Conservation (phyloP, 2,797 vertebrate genomes). For the Girardinus metallicus region DNA sequence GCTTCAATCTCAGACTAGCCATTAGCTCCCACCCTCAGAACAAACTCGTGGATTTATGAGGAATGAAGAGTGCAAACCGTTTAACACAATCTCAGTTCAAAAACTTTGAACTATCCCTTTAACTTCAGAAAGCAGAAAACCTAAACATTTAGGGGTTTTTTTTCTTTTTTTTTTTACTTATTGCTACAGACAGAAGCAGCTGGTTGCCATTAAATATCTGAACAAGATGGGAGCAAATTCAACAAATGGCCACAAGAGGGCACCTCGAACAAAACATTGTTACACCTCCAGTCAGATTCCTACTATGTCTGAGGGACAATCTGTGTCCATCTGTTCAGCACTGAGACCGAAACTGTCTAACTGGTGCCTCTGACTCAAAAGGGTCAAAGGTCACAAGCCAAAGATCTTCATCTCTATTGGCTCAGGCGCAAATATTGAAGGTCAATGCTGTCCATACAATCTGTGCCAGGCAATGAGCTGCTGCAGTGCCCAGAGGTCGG, state of each 20-base stretch:
- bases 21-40: too few species aligned
- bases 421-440: slow-evolving; percentile 2
- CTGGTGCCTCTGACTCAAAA: slow-evolving; percentile 24
- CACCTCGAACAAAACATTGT: slow-evolving; percentile 4
- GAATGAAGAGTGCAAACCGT: too few species aligned
- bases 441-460: background rate
- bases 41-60: too few species aligned
- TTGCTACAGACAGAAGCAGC: background rate
- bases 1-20: too few species aligned
- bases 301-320: background rate
- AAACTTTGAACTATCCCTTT: background rate
- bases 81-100: too few species aligned
- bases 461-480: background rate
- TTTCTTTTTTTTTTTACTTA: background rate
- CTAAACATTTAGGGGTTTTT: too few species aligned
- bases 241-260: slow-evolving; percentile 45
- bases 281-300: background rate
- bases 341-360: slow-evolving; percentile 24
- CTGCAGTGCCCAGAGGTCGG: background rate
- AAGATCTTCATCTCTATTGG: slow-evolving; percentile 22
- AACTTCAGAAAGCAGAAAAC: background rate
- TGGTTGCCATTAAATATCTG: background rate
- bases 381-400: slow-evolving; percentile 29
- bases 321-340: slow-evolving; percentile 35
- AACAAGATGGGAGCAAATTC: background rate